These are phyloP conservation scores for Leptestheria dahalacensis DNA, from an alignment of 1,140 invertebrate genomes.

Conservation along the genomic window DNA sequence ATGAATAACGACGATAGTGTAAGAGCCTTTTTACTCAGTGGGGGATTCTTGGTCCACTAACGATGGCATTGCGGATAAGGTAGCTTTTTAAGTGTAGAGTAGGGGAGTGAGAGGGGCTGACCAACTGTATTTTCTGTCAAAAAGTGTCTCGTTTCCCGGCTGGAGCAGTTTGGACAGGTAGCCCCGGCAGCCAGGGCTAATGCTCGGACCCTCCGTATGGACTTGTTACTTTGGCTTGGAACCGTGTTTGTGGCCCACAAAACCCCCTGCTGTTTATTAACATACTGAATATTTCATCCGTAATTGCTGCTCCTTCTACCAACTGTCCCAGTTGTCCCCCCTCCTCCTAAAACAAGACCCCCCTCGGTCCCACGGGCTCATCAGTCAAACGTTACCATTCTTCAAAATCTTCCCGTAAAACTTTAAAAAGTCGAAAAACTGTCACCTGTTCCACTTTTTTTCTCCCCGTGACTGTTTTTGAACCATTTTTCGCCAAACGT, in stretches of 20 bases:
- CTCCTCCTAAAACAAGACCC: background rate
- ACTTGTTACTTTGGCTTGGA: too few species aligned
- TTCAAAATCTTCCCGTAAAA: too few species aligned
- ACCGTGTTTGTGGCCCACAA: background rate
- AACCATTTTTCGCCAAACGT: too few species aligned
- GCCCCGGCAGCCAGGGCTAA: too few species aligned
- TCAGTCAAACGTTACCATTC: background rate
- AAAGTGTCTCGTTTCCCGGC: background rate
- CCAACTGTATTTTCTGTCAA: background rate
- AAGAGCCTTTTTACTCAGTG: too few species aligned
- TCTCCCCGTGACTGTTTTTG: too few species aligned
- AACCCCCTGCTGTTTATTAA: background rate
- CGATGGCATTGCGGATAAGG: background rate
- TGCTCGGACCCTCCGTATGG: too few species aligned
- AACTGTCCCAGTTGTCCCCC: background rate
- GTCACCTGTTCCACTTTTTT: too few species aligned
- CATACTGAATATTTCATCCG: background rate
- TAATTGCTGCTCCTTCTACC: background rate
- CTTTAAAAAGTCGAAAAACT: too few species aligned
- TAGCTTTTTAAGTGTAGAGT: background rate
- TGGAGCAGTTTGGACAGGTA: background rate
- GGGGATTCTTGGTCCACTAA: too few species aligned
- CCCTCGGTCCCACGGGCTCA: background rate
- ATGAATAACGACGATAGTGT: too few species aligned
- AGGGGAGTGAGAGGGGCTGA: background rate